phyloP scores from a whole-genome alignment of 2,888 invertebrate genomes.

The Lepidocyrtoides sp. region DNA sequence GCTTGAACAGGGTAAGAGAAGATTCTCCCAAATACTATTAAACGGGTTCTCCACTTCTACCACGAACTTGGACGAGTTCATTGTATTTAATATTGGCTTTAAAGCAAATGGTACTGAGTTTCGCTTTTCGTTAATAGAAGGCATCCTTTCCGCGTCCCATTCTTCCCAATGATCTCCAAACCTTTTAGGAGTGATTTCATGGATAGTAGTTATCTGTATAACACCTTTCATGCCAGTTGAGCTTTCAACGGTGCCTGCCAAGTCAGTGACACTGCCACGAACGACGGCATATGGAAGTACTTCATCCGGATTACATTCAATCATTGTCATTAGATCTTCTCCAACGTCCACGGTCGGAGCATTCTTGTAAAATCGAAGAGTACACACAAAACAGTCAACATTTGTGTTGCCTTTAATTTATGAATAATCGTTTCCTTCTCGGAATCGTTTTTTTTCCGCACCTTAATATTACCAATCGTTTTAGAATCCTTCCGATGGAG shows the following conservation, averaged over 20 bases:
- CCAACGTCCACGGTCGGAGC: constrained; percentile 64
- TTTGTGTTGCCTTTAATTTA: no score
- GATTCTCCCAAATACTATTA: constrained; percentile 79
- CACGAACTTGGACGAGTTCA: background rate
- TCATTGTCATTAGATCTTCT: constrained; percentile 14
- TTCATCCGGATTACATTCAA: background rate
- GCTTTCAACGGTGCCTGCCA: constrained; percentile 78
- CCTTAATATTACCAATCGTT: constrained; percentile 61
- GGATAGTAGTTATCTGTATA: constrained; percentile 82
- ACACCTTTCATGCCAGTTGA: constrained; percentile 82
- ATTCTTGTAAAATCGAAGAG: no score
- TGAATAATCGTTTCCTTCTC: no score
- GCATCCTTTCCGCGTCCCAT: constrained; percentile 76
- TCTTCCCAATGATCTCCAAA: constrained; percentile 59
- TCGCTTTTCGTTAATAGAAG: constrained; percentile 79
- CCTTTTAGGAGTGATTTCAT: constrained; percentile 71
- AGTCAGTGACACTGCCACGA: constrained; percentile 79
- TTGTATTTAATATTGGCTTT: constrained; percentile 35
- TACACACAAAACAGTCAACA: no score
- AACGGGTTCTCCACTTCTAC: constrained; percentile 83
- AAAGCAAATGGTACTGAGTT: constrained; percentile 83
- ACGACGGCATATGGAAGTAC: constrained; percentile 80
- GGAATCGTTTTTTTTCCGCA: constrained; percentile 10
- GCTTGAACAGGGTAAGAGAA: constrained; percentile 82
- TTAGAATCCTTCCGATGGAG: constrained; percentile 39